Conservation (phyloP, 2,888 invertebrate species). For the Noctua janthe region DNA sequence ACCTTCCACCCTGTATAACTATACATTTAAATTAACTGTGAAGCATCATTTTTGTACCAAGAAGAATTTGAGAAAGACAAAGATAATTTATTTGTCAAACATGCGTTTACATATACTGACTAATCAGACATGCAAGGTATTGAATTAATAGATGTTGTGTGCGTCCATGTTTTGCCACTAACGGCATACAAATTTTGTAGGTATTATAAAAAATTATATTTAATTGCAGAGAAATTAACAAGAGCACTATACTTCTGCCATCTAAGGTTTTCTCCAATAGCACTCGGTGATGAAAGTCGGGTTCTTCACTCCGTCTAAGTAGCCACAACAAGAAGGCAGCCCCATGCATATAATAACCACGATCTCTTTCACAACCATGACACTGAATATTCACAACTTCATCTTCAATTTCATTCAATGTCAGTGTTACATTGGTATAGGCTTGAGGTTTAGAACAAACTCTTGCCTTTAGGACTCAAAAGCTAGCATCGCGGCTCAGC, state of each 20-base stretch:
- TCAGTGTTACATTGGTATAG: neutral
- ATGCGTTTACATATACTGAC: no score
- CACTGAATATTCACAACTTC: neutral
- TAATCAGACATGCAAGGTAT: no score
- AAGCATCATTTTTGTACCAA: neutral
- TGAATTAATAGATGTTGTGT: no score
- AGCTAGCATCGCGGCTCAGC: neutral
- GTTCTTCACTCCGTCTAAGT: slow-evolving; percentile 13
- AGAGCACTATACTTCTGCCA: neutral
- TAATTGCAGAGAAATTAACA: neutral
- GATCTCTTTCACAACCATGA: neutral
- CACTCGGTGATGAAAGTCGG: neutral
- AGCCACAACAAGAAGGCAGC: slow-evolving; percentile 6
- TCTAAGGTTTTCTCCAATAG: slow-evolving; percentile 5
- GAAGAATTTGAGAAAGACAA: neutral
- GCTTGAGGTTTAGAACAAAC: neutral
- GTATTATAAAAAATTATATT: no score
- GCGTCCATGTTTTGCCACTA: no score
- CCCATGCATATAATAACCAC: neutral
- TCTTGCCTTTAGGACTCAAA: slow-evolving; percentile 1
- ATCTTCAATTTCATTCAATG: slow-evolving; percentile 9
- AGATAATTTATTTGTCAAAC: no score
- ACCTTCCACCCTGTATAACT: no score
- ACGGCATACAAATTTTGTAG: no score
- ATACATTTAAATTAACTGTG: neutral